phyloP scores from a whole-genome alignment of 92 coral and sea anemone genomes.

The Siderastrea siderea region DNA sequence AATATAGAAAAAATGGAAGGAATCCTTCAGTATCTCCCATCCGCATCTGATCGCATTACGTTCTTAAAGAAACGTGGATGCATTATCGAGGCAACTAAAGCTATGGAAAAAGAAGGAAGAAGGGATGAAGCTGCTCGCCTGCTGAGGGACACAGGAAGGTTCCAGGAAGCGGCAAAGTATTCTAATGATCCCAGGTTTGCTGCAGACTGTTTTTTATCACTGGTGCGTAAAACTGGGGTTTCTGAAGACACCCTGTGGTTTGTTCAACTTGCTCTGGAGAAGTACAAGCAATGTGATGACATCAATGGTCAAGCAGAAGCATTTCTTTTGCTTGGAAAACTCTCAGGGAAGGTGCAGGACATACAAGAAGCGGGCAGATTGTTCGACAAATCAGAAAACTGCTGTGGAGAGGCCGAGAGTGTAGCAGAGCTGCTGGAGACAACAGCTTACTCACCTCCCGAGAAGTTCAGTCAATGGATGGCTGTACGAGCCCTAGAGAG shows the following conservation, averaged over 20 bases:
- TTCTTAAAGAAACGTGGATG: constrained; percentile 82
- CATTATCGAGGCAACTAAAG: constrained; percentile 79
- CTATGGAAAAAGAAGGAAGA: constrained; percentile 75
- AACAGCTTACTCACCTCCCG: constrained; percentile 12
- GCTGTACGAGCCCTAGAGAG: constrained; percentile 70
- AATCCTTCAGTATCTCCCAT: constrained; percentile 80
- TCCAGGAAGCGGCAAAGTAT: constrained; percentile 73
- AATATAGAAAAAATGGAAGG: constrained; percentile 73
- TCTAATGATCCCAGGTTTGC: constrained; percentile 71
- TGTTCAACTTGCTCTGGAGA: constrained; percentile 63
- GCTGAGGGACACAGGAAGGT: constrained; percentile 77
- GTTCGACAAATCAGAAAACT: constrained; percentile 65
- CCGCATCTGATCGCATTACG: constrained; percentile 79
- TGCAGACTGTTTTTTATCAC: constrained; percentile 79
- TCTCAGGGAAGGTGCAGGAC: constrained; percentile 9
- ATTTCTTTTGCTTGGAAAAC: constrained; percentile 68
- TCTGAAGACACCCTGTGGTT: constrained; percentile 16
- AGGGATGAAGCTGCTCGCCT: constrained; percentile 85
- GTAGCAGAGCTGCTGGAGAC: constrained; percentile 54
- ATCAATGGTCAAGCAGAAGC: constrained; percentile 83
- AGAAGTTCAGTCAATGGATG: constrained; percentile 38
- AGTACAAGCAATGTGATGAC: constrained; percentile 73
- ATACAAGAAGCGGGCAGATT: constrained; percentile 74
- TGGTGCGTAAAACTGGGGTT: constrained; percentile 45
- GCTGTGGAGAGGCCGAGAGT: constrained; percentile 85